A percentile compares a stretch with the other conserved stretches of the same genome.
These are phyloP conservation scores for Atta cephalotes DNA, from an alignment of 1,140 invertebrate species.

Conservation along the genomic window DNA sequence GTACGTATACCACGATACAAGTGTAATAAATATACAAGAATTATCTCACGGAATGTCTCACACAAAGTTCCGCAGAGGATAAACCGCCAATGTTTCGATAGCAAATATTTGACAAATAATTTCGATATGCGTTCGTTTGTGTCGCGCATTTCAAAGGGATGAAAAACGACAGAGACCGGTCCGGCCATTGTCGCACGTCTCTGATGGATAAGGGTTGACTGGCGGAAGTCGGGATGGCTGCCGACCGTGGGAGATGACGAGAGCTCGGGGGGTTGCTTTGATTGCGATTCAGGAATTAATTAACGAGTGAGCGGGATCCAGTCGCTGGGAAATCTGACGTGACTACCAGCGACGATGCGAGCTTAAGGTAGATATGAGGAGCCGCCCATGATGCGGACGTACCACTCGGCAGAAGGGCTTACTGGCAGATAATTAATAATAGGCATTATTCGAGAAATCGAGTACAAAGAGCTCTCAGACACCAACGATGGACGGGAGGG, in stretches of 20 bases:
- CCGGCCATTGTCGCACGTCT: constrained; percentile 44
- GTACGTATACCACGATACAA: background rate
- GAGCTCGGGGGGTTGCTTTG: constrained; percentile 74
- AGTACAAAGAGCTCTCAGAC: constrained; percentile 36
- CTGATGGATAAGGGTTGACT: constrained; percentile 64
- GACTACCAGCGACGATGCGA: constrained; percentile 73
- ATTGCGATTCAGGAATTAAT: constrained; percentile 81
- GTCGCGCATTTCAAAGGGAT: background rate
- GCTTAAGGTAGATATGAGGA: constrained; percentile 65
- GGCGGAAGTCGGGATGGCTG: constrained; percentile 35
- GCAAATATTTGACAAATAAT: constrained; percentile 53
- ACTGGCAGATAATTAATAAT: constrained; percentile 78
- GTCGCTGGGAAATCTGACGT: constrained; percentile 77
- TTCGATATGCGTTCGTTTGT: constrained; percentile 19
- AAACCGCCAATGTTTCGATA: constrained; percentile 12
- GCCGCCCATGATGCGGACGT: background rate
- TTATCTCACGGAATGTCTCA: background rate
- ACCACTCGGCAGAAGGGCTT: constrained; percentile 37
- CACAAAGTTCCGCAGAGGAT: background rate
- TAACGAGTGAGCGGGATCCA: constrained; percentile 76
- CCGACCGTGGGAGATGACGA: constrained; percentile 39
- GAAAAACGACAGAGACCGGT: background rate
- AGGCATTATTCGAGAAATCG: constrained; percentile 67
- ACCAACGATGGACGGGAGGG: background rate
- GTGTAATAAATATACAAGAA: constrained; percentile 11